These are phyloP conservation scores for Gambusia affinis DNA, from an alignment of 2,113 vertebrate species.

Conservation along the genomic window DNA sequence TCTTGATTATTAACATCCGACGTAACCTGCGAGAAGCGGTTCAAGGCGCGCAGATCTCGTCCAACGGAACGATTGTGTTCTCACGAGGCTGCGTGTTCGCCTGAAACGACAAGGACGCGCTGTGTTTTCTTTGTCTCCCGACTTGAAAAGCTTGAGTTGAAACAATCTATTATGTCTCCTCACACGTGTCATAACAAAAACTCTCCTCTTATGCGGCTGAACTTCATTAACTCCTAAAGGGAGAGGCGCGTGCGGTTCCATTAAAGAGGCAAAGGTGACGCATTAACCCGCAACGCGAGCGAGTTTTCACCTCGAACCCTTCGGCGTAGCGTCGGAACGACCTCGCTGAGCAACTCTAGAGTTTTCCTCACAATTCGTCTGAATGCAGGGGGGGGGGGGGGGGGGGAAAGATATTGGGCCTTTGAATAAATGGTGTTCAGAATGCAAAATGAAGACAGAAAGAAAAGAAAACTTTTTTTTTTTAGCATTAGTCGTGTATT, in stretches of 20 bases:
- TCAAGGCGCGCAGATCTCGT: neutral
- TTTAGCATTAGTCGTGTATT: neutral
- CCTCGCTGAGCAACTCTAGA: neutral
- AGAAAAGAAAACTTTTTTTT: neutral
- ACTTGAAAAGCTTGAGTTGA: constrained; percentile 1
- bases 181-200: neutral
- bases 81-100: neutral
- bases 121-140: constrained; percentile 4
- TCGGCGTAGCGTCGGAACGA: neutral
- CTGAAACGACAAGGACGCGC: constrained; percentile 5
- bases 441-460: neutral
- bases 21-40: constrained; percentile 32
- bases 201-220: constrained; percentile 11
- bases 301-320: neutral
- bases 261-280: constrained; percentile 6
- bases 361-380: neutral
- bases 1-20: constrained; percentile 34
- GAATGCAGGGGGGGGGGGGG: neutral
- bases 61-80: neutral
- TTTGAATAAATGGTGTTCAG: neutral
- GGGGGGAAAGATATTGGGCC: neutral
- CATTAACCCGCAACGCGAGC: neutral
- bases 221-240: constrained; percentile 10
- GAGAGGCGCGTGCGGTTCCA: neutral
- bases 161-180: neutral